These are phyloP conservation scores for Setophaga coronata DNA, from an alignment of 2,113 vertebrate genomes.

Conservation along the genomic window DNA sequence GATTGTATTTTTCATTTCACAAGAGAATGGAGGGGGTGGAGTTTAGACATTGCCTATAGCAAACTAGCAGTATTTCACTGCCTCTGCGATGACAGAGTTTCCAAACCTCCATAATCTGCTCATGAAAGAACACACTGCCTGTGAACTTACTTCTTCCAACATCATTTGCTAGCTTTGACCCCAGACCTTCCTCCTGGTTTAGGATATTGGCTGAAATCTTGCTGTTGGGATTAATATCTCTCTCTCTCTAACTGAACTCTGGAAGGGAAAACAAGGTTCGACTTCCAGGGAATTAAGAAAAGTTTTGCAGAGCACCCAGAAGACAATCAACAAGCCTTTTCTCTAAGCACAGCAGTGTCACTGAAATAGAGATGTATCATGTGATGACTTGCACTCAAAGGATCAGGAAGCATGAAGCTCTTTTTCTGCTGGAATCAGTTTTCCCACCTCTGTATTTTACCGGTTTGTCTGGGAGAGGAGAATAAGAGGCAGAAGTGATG, in stretches of 20 bases:
- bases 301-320: not conserved
- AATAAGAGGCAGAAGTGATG: not conserved
- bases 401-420: not conserved
- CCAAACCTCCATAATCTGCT: slow-evolving; percentile 17
- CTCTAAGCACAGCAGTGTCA: not conserved
- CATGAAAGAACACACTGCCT: slow-evolving; percentile 29
- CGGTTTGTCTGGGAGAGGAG: not conserved
- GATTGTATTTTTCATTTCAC: slow-evolving; percentile 45
- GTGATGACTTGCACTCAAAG: not conserved
- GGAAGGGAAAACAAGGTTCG: slow-evolving; percentile 9
- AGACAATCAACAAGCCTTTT: not conserved
- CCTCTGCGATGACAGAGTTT: not conserved
- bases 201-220: slow-evolving; percentile 17
- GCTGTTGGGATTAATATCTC: slow-evolving; percentile 6
- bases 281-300: not conserved
- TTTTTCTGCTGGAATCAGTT: not conserved
- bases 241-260: not conserved
- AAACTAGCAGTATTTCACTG: slow-evolving; percentile 41
- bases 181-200: slow-evolving; percentile 6
- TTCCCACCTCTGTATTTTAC: not conserved
- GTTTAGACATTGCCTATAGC: slow-evolving; percentile 11
- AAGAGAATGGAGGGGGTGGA: slow-evolving; percentile 5
- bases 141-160: slow-evolving; percentile 18
- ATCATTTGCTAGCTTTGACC: slow-evolving; percentile 26
- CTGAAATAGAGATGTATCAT: not conserved